Conservation (phyloP, 2,797 vertebrate genomes). For the Merluccius polli region DNA sequence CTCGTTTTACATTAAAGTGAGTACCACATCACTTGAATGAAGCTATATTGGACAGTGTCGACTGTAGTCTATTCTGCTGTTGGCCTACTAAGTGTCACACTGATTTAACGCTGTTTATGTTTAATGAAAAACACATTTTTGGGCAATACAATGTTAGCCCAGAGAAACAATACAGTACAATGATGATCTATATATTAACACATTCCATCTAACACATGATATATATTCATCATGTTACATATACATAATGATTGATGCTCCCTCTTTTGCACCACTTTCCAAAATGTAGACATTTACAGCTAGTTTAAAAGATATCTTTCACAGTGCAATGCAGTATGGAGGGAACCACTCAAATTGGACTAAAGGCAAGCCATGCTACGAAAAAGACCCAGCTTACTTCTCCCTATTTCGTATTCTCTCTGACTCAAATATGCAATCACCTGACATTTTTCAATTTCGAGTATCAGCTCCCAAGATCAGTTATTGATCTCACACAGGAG, state of each 20-base stretch:
- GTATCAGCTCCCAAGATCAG: not conserved
- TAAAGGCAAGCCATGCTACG: not conserved
- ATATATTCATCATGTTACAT: not conserved
- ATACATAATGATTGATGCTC: not conserved
- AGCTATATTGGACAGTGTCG: constrained; percentile 50
- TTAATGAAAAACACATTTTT: constrained; percentile 20
- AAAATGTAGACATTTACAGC: not conserved
- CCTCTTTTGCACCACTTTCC: not conserved
- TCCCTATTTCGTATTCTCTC: not conserved
- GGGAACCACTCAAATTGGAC: not conserved
- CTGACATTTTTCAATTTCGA: not conserved
- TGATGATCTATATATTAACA: no score
- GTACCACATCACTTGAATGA: constrained; percentile 53
- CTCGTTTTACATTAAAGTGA: constrained; percentile 58
- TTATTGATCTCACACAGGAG: not conserved
- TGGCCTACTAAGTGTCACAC: constrained; percentile 22
- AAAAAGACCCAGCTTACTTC: not conserved
- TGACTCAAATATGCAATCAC: not conserved
- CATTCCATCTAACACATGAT: not conserved
- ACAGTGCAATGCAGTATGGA: not conserved
- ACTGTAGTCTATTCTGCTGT: constrained; percentile 50
- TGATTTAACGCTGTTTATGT: constrained; percentile 12
- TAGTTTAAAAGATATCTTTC: not conserved
- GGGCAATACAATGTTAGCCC: not conserved
- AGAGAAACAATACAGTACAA: constrained; percentile 1